Conservation (phyloP, 2,113 vertebrate species). For the Thinocorus orbignyianus region DNA sequence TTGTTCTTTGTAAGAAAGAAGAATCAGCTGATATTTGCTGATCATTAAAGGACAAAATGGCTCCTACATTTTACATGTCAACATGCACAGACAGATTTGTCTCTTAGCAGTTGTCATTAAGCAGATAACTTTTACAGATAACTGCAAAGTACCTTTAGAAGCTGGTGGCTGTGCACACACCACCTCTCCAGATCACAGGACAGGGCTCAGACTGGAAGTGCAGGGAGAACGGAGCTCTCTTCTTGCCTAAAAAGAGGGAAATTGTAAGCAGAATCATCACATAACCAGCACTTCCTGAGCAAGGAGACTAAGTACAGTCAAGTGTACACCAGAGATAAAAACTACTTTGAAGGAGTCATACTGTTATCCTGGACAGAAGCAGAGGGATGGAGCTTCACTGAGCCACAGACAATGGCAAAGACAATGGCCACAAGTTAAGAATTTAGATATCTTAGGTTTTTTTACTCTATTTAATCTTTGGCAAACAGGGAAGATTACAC, state of each 20-base stretch:
- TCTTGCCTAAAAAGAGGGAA: background rate
- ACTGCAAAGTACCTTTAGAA: background rate
- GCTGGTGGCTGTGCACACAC: background rate
- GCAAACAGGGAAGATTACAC: background rate
- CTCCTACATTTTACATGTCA: background rate
- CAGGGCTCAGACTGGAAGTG: background rate
- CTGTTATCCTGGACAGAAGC: background rate
- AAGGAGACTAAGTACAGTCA: background rate
- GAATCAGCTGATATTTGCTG: background rate
- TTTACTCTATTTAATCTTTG: background rate
- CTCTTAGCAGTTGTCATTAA: background rate
- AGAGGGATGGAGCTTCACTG: background rate
- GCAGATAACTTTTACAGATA: background rate
- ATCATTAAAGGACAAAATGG: background rate
- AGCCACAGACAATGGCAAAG: background rate
- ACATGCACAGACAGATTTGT: background rate
- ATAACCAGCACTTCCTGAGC: background rate
- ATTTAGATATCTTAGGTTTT: background rate
- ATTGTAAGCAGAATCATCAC: background rate
- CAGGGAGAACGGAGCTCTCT: background rate
- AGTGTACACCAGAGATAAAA: background rate
- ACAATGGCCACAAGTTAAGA: background rate
- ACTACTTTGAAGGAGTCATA: background rate
- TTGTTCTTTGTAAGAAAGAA: background rate
- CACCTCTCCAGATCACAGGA: background rate